Conservation (phyloP, 2,888 invertebrate genomes). For the Scotopteryx bipunctaria region DNA sequence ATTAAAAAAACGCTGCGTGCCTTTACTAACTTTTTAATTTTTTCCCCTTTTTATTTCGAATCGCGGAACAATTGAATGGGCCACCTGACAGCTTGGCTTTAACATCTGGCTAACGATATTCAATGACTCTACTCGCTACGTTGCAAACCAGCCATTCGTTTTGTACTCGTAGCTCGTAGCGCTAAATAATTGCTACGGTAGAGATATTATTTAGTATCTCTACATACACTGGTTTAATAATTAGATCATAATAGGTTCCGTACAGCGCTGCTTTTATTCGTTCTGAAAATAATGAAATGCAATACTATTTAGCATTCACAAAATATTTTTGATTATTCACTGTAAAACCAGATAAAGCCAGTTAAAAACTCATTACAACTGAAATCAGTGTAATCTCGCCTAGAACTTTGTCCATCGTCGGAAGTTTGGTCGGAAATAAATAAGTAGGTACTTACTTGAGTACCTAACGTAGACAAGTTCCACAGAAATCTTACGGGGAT, state of each 20-base stretch:
- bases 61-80: constrained; percentile 26
- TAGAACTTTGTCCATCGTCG: neutral
- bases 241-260: too few relatives aligned
- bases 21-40: constrained; percentile 24
- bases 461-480: neutral
- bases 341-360: neutral
- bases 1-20: constrained; percentile 28
- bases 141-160: neutral
- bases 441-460: neutral
- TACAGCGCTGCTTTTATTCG: too few relatives aligned
- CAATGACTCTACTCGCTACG: neutral
- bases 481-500: too few relatives aligned
- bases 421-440: neutral
- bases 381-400: neutral
- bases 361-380: neutral
- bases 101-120: constrained; percentile 19
- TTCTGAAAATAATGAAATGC: too few relatives aligned
- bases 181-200: neutral
- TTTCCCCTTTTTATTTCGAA: constrained; percentile 22
- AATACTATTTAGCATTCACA: too few relatives aligned
- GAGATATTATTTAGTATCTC: too few relatives aligned
- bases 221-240: too few relatives aligned
- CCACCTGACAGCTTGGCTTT: constrained; percentile 15
- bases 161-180: neutral
- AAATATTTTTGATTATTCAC: too few relatives aligned